Conservation (phyloP, 2,113 vertebrate species). For the Callocephalon fimbriatum region DNA sequence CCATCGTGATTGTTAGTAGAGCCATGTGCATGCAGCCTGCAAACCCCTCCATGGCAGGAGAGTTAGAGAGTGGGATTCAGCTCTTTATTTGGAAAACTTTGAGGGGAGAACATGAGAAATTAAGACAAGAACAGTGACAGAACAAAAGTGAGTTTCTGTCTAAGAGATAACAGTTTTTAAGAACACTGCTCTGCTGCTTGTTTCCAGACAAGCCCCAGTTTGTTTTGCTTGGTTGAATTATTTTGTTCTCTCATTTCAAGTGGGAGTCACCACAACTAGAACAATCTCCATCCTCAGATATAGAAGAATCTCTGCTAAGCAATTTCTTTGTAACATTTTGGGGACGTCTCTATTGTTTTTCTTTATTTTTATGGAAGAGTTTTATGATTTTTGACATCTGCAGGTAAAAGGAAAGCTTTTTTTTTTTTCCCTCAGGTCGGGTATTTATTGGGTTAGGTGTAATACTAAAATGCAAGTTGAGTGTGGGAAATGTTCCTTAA, state of each 20-base stretch:
- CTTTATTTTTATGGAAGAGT: not conserved
- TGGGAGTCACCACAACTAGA: conserved; percentile 12
- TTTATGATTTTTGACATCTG: not conserved
- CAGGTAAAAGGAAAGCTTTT: not conserved
- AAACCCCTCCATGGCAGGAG: not conserved
- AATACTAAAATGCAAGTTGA: not conserved
- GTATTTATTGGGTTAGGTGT: not conserved
- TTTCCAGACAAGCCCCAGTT: conserved; percentile 1
- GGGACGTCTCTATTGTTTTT: not conserved
- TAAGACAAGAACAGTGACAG: conserved; percentile 49
- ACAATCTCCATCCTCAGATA: not conserved
- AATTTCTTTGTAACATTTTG: not conserved
- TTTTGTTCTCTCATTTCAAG: not conserved
- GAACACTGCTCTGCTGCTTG: not conserved
- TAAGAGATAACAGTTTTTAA: conserved; percentile 45
- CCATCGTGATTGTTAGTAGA: not conserved
- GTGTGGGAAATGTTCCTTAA: not conserved
- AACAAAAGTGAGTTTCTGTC: conserved; percentile 50
- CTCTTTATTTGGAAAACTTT: conserved; percentile 54
- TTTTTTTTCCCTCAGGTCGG: not conserved
- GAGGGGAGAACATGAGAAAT: conserved; percentile 44
- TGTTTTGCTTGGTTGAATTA: conserved; percentile 18
- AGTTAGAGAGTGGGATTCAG: not conserved
- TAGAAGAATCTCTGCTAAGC: not conserved
- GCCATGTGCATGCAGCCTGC: not conserved